Conservation (phyloP, 1,140 invertebrate species). For the Sarcophaga bullata region DNA sequence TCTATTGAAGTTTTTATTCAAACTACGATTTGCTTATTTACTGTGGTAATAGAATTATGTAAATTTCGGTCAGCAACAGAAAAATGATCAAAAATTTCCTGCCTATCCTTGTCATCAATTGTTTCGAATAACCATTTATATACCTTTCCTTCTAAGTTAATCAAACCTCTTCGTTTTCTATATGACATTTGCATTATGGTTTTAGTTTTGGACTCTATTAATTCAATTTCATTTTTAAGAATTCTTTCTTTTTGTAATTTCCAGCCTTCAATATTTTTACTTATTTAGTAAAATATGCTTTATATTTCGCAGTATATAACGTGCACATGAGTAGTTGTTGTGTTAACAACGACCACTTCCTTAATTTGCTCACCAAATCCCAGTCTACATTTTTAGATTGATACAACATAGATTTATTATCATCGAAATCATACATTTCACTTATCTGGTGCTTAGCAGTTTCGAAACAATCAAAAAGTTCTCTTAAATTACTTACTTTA, state of each 20-base stretch:
- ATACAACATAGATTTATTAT: neutral
- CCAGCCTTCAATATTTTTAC: neutral
- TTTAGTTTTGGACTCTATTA: neutral
- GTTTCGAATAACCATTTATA: neutral
- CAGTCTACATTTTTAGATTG: neutral
- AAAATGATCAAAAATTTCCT: neutral
- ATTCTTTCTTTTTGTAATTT: neutral
- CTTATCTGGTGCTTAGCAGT: neutral
- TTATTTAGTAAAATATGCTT: neutral
- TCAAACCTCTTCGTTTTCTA: neutral
- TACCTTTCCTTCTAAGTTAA: neutral
- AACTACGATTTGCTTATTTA: neutral
- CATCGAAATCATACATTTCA: neutral
- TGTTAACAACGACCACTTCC: neutral
- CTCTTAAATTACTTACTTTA: slow-evolving; percentile 37
- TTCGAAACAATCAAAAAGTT: slow-evolving; percentile 32
- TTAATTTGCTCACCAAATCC: too few species aligned
- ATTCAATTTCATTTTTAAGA: neutral
- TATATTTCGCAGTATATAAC: neutral
- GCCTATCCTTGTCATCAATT: slow-evolving; percentile 5
- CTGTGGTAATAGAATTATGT: too few species aligned
- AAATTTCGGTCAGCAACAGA: neutral
- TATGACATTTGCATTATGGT: neutral
- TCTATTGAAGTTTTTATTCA: too few species aligned
- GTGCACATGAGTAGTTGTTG: neutral